These are phyloP conservation scores for Drosophila seguyi DNA, from an alignment of 1,140 invertebrate genomes.

Conservation along the genomic window DNA sequence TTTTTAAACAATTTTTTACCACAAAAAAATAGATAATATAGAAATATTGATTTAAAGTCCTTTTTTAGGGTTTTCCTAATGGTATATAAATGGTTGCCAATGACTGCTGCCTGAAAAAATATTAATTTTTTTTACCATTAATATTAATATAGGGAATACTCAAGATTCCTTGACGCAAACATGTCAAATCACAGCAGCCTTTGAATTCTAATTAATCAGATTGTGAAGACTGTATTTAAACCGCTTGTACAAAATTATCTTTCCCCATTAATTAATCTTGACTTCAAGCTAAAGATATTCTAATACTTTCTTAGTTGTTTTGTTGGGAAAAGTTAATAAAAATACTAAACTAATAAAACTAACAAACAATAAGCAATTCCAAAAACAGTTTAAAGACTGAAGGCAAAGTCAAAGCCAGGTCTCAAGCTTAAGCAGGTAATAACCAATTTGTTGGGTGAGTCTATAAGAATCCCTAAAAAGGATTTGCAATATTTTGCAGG, in stretches of 20 bases:
- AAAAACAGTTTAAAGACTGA: not conserved
- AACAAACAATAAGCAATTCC: not conserved
- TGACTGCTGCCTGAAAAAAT: no score
- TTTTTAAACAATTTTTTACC: no score
- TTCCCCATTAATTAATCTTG: not conserved
- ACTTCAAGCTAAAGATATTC: not conserved
- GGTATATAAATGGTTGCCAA: no score
- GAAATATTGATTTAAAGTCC: no score
- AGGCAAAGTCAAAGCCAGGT: not conserved
- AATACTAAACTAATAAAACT: no score
- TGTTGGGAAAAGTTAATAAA: no score
- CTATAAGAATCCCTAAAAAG: conserved; percentile 22
- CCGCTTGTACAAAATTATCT: not conserved
- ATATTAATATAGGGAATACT: not conserved
- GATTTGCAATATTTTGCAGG: conserved; percentile 3
- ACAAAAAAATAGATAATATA: no score
- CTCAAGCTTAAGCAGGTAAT: conserved; percentile 10
- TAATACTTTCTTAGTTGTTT: not conserved
- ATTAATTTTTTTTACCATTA: no score
- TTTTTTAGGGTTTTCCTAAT: no score
- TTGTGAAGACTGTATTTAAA: no score
- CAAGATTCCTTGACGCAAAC: no score
- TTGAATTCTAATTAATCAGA: not conserved
- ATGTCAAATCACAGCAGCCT: not conserved
- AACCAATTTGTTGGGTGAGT: not conserved